phyloP scores from a whole-genome alignment of 1,140 invertebrate species.

The Lordiphosa stackelbergi region DNA sequence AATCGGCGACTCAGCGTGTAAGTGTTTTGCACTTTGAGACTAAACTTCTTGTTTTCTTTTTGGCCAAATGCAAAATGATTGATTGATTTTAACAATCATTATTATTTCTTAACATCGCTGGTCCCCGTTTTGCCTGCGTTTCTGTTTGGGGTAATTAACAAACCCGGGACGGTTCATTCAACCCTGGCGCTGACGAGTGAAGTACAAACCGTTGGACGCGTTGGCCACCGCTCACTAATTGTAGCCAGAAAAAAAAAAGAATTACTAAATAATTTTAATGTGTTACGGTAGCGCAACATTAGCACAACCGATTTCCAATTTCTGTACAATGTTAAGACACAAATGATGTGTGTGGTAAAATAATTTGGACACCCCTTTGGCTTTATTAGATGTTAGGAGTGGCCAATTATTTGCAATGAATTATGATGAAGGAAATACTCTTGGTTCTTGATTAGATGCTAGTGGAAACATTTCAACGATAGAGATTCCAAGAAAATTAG shows the following conservation, averaged over 20 bases:
- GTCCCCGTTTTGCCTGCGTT: conserved; percentile 49
- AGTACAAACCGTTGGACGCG: conserved; percentile 43
- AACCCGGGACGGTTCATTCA: conserved; percentile 40
- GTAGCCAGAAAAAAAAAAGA: conserved; percentile 22
- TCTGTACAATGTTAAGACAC: background rate
- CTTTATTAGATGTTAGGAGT: no score
- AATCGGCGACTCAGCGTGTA: conserved; percentile 14
- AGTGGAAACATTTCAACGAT: no score
- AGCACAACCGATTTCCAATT: conserved; percentile 22
- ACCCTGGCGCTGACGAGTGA: conserved; percentile 36
- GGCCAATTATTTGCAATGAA: no score
- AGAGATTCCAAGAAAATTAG: no score
- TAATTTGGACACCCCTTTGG: background rate
- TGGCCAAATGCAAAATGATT: conserved; percentile 65
- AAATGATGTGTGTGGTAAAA: background rate
- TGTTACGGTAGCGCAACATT: conserved; percentile 42
- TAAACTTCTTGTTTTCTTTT: conserved; percentile 30
- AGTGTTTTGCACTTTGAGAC: conserved; percentile 49
- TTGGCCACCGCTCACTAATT: conserved; percentile 36
- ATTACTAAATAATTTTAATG: conserved; percentile 54
- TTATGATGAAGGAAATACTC: no score
- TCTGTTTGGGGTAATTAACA: conserved; percentile 62
- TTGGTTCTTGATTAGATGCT: no score
- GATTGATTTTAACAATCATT: conserved; percentile 63
- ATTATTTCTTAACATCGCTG: conserved; percentile 38